Percentiles rank a stretch among this genome's conserved stretches.
Conservation (phyloP, 2,113 vertebrate genomes). For the Rhynchopsitta pachyrhyncha region DNA sequence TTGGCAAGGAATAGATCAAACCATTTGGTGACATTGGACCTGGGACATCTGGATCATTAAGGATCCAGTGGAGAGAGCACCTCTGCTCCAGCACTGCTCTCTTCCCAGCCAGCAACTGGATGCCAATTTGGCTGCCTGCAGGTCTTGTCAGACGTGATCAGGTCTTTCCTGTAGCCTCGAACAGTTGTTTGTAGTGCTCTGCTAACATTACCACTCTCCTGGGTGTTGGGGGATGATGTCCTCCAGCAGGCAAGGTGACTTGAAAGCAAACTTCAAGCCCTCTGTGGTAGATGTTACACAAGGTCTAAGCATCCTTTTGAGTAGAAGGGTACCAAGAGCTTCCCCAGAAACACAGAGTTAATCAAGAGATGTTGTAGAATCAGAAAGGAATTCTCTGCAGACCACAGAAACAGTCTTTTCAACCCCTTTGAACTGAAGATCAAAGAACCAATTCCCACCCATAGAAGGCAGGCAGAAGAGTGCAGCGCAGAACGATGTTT, state of each 20-base stretch:
- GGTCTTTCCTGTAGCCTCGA: not conserved
- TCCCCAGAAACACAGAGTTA: not conserved
- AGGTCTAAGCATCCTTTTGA: not conserved
- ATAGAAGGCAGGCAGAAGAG: not conserved
- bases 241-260: not conserved
- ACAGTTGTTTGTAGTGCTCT: not conserved
- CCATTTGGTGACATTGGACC: not conserved
- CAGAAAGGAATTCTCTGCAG: conserved; percentile 20
- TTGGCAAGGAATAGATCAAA: not conserved
- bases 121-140: not conserved
- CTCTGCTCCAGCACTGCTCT: accelerated
- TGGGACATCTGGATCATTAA: not conserved
- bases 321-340: not conserved
- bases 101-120: not conserved
- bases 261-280: not conserved
- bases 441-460: conserved; percentile 34
- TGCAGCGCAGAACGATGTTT: not conserved
- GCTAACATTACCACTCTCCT: accelerated
- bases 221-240: accelerated
- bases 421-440: conserved; percentile 57
- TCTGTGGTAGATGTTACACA: not conserved
- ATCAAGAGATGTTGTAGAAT: not conserved
- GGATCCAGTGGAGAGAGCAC: not conserved
- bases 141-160: accelerated
- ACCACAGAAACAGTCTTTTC: not conserved